These are phyloP conservation scores for Acrossocheilus fasciatus DNA, from an alignment of 2,797 vertebrate genomes.

Conservation along the genomic window DNA sequence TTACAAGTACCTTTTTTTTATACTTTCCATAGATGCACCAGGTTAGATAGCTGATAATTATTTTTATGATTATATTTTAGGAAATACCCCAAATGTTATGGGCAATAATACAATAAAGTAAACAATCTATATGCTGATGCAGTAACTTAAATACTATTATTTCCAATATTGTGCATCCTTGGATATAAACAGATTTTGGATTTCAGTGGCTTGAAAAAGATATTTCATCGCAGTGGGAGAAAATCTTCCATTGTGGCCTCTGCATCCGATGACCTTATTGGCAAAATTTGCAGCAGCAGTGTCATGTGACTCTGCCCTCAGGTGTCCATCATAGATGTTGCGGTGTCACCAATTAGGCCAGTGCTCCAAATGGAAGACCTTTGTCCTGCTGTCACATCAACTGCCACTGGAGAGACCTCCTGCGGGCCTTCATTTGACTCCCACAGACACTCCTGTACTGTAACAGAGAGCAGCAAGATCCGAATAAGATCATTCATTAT, in stretches of 20 bases:
- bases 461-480: conserved; percentile 56
- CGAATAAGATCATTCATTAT: conserved; percentile 63
- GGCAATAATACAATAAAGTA: background rate
- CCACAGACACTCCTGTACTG: background rate
- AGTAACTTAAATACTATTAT: background rate
- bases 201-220: background rate
- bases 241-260: conserved; percentile 5
- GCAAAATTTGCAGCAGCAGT: background rate
- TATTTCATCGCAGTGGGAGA: conserved; percentile 1
- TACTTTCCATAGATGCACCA: background rate
- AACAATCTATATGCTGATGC: background rate
- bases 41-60: background rate
- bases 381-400: conserved; percentile 77
- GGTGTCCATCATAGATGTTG: conserved; percentile 68
- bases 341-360: conserved; percentile 66
- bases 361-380: conserved; percentile 74
- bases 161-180: background rate
- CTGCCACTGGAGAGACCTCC: conserved; percentile 72
- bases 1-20: background rate
- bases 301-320: conserved; percentile 54
- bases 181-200: background rate
- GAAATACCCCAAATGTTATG: background rate
- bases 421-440: conserved; percentile 66
- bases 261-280: conserved; percentile 1
- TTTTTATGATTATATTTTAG: background rate